Evolutionary conservation across 1,140 invertebrate species (phyloP), one percentile per base, ranked within the genome.

Genomic region (Heliothis subflexa): DNA sequence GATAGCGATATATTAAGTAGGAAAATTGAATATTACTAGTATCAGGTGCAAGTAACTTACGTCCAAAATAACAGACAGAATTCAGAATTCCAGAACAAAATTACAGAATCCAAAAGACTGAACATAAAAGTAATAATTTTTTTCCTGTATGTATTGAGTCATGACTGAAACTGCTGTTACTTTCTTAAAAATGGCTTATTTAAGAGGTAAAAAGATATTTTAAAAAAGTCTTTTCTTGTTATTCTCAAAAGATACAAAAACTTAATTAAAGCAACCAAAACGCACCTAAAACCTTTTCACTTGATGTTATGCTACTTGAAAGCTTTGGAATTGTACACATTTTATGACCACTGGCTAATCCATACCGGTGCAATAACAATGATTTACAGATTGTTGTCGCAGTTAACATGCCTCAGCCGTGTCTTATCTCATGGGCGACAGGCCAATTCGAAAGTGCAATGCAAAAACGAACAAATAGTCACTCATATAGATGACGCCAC

Each of bases 361-460:
- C 25, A 9, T 28, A 52, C 14, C 18, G 55, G 14, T 14, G 14
- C 50, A 47, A 54, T 71, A 54, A 71, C 25, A 71, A 54, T 71
- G 52, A 71, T 71, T 71, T 71, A 55, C 21, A 50, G 9, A 40
- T 71, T 25, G 50, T 55, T 21, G 14, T 3, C 21, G 47, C 45
- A 52, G 66, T 70, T 49, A 50, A 14, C 66, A 70, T 70, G 3
- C 47, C 66, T 5, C n/a, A 28, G 16, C 12, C 33, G 28, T 70
- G 66, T 52, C 18, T 50, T 70, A 52, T 70, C 18, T 70, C 28
- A 71, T 21, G 78, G 78, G 78, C 78, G 78, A 28, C 47, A 52
- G 28, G 78, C 78, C 78, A 77, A 80, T 71, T 21, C 21, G 55
- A 59, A 64, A 72, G 66, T 50, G 59, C 73, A 71, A 73, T 73